Evolutionary conservation across 2,113 vertebrate species (phyloP).

Genomic region (Stigmatopora nigra): DNA sequence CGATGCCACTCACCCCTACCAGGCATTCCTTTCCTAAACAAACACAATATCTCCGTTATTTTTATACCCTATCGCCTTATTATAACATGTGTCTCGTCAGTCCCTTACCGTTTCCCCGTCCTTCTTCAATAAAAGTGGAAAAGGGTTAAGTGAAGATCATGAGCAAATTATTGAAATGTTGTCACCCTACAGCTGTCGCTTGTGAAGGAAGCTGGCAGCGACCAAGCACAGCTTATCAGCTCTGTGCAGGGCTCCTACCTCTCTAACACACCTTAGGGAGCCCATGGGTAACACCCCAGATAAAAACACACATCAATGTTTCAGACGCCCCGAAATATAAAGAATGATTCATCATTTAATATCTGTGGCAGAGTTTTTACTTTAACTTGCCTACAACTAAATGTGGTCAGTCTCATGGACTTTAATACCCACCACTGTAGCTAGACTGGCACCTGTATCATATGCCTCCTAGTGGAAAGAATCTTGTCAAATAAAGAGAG

Average conservation of each 20-base stretch:
- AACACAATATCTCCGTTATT: constrained; percentile 22
- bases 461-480: background rate
- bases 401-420: constrained; percentile 18
- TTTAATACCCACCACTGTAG: background rate
- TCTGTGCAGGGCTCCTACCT: constrained; percentile 33
- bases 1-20: constrained; percentile 52
- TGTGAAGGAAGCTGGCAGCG: constrained; percentile 17
- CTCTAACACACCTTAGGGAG: constrained; percentile 34
- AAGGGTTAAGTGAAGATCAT: constrained; percentile 19
- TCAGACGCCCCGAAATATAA: constrained; percentile 1
- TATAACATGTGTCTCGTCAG: constrained; percentile 20
- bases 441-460: too few relatives aligned
- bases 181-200: constrained; percentile 41
- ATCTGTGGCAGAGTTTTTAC: constrained; percentile 10
- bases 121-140: constrained; percentile 16
- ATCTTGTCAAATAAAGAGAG: background rate
- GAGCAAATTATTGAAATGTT: constrained; percentile 34
- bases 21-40: constrained; percentile 9
- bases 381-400: background rate
- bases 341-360: constrained; percentile 11
- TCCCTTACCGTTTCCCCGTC: constrained; percentile 4
- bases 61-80: constrained; percentile 23
- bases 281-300: constrained; percentile 9
- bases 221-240: constrained; percentile 25
- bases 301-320: constrained; percentile 31